Evolutionary conservation across 2,113 vertebrate genomes (phyloP).

Genomic region (Eulacestoma nigropectus): DNA sequence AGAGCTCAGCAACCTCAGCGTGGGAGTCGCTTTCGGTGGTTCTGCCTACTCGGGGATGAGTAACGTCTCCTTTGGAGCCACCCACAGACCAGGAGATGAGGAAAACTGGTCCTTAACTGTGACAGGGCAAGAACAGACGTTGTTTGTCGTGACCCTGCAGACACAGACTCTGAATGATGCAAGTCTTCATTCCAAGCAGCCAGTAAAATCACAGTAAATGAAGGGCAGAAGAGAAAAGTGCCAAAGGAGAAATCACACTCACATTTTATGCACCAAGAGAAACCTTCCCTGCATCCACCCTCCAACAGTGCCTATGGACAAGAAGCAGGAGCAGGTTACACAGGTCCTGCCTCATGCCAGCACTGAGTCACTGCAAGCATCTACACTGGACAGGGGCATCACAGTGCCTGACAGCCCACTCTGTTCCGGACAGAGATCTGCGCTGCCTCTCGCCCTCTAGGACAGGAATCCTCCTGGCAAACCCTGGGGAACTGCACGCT

Average conservation of each 20-base stretch:
- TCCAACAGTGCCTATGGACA: accelerated
- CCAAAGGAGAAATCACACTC: not conserved
- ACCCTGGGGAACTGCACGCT: not conserved
- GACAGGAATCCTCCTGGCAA: not conserved
- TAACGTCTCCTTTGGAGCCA: slow-evolving; percentile 37
- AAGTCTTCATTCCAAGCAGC: not conserved
- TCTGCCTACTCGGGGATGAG: slow-evolving; percentile 8
- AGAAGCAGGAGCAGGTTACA: not conserved
- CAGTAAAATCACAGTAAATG: not conserved
- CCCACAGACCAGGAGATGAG: not conserved
- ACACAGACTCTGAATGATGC: not conserved
- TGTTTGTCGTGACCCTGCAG: not conserved
- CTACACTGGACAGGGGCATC: accelerated
- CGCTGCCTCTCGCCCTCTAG: not conserved
- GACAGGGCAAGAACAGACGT: not conserved
- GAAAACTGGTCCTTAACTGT: not conserved
- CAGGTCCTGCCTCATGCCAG: not conserved
- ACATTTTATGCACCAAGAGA: not conserved
- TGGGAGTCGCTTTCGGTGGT: not conserved
- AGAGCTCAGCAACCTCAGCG: slow-evolving; percentile 29
- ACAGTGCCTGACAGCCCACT: not conserved
- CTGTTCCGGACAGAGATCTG: not conserved
- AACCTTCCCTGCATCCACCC: accelerated
- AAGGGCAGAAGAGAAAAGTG: not conserved
- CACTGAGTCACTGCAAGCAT: accelerated